Evolutionary conservation across 2,888 invertebrate species (phyloP).

Genomic region (Microctonus aethiopoides): DNA sequence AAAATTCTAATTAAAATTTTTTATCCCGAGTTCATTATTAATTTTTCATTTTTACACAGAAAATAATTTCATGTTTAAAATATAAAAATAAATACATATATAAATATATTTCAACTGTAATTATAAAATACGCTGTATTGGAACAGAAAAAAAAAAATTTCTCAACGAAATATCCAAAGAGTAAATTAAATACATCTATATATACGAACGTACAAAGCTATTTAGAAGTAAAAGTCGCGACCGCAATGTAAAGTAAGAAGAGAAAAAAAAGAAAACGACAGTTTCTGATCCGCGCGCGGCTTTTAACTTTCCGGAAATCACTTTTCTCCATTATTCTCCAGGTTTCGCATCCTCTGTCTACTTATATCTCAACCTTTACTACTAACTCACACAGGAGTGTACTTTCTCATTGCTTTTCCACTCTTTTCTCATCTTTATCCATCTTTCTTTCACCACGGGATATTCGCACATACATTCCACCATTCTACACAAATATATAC

Average conservation of each 20-base stretch:
- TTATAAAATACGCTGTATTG: too few species aligned
- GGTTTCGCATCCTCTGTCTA: slow-evolving; percentile 23
- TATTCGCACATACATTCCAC: neutral
- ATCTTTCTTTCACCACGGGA: neutral
- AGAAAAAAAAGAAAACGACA: slow-evolving; percentile 43
- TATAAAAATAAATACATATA: too few species aligned
- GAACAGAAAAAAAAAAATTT: neutral
- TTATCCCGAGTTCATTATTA: too few species aligned
- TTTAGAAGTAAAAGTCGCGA: neutral
- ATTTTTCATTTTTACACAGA: too few species aligned
- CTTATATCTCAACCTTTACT: neutral
- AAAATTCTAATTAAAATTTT: too few species aligned
- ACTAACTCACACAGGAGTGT: neutral
- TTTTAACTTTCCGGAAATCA: slow-evolving; percentile 64
- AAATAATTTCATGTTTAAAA: too few species aligned
- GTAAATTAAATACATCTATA: slow-evolving; percentile 5
- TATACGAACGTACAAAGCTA: neutral
- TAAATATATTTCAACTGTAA: too few species aligned
- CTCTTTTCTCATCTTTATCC: neutral
- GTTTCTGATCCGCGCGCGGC: slow-evolving; percentile 59
- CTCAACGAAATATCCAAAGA: neutral
- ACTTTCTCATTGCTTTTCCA: slow-evolving; percentile 2
- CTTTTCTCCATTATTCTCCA: slow-evolving; percentile 63
- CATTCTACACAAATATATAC: neutral
- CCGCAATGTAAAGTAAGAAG: slow-evolving; percentile 19